These are phyloP conservation scores for Sebastes ruberrimus DNA, from an alignment of 2,797 vertebrate species.

Conservation along the genomic window DNA sequence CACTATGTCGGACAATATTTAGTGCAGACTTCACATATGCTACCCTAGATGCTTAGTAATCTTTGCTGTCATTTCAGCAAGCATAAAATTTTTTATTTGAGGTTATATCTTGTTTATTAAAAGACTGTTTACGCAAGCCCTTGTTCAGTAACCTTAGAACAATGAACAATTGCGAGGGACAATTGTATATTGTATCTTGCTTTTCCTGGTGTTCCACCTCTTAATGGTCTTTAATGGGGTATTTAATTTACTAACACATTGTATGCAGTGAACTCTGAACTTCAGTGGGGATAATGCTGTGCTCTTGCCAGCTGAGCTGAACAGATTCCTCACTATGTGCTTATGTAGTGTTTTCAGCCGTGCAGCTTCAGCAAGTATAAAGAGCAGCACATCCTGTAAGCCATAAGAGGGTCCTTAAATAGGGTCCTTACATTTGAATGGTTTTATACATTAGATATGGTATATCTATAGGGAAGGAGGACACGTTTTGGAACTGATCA, in stretches of 20 bases:
- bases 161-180: slow-evolving; percentile 9
- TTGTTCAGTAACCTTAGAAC: slow-evolving; percentile 15
- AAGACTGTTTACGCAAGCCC: background rate
- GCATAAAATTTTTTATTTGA: background rate
- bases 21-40: background rate
- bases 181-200: background rate
- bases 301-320: slow-evolving; percentile 42
- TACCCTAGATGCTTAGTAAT: background rate
- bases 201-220: slow-evolving; percentile 20
- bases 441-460: background rate
- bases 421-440: slow-evolving; percentile 18
- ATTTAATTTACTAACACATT: slow-evolving; percentile 53
- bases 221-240: slow-evolving; percentile 54
- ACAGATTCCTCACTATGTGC: slow-evolving; percentile 34
- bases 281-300: slow-evolving; percentile 36
- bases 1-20: background rate
- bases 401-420: slow-evolving; percentile 9
- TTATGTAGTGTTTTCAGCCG: slow-evolving; percentile 45
- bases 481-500: background rate
- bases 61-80: background rate
- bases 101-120: background rate
- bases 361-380: slow-evolving; percentile 48
- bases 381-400: slow-evolving; percentile 18
- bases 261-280: slow-evolving; percentile 63
- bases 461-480: background rate